Evolutionary conservation across 2,888 invertebrate species (phyloP).

Genomic region (Pristionchus japonicus): DNA sequence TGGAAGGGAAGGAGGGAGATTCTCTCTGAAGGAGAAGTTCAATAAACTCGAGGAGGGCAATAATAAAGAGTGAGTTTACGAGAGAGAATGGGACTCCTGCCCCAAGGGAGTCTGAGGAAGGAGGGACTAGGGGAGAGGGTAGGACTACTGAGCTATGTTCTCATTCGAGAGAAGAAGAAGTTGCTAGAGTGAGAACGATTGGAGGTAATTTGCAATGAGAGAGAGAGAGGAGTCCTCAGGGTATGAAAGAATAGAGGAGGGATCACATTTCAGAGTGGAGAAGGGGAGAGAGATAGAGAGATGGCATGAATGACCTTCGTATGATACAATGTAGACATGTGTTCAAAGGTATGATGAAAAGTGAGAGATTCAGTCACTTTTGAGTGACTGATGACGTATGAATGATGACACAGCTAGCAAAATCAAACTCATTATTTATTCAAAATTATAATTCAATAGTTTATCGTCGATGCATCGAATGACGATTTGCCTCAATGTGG

Average conservation of each 20-base stretch:
- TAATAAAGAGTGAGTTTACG: slow-evolving; percentile 11
- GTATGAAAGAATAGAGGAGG: slow-evolving; percentile 18
- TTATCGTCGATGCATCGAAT: neutral
- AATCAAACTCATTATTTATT: neutral
- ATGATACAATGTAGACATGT: neutral
- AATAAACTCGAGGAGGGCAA: slow-evolving; percentile 21
- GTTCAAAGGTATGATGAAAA: neutral
- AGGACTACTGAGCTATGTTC: neutral
- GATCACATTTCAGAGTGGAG: slow-evolving; percentile 23
- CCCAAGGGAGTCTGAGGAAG: neutral
- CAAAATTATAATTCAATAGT: neutral
- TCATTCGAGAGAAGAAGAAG: too few relatives aligned
- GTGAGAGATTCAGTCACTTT: neutral
- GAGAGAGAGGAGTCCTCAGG: slow-evolving; percentile 22
- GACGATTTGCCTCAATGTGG: neutral
- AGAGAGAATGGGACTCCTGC: neutral
- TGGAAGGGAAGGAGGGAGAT: neutral
- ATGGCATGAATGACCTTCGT: slow-evolving; percentile 19
- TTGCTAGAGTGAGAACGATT: neutral
- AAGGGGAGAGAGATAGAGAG: neutral
- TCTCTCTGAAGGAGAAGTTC: slow-evolving; percentile 9
- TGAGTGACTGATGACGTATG: neutral
- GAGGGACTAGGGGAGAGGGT: neutral
- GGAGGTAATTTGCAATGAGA: neutral
- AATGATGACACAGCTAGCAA: neutral